Percentiles rank a stretch among this genome's conserved stretches.
phyloP scores from a whole-genome alignment of 2,888 invertebrate species.

The Tridacna crocea region DNA sequence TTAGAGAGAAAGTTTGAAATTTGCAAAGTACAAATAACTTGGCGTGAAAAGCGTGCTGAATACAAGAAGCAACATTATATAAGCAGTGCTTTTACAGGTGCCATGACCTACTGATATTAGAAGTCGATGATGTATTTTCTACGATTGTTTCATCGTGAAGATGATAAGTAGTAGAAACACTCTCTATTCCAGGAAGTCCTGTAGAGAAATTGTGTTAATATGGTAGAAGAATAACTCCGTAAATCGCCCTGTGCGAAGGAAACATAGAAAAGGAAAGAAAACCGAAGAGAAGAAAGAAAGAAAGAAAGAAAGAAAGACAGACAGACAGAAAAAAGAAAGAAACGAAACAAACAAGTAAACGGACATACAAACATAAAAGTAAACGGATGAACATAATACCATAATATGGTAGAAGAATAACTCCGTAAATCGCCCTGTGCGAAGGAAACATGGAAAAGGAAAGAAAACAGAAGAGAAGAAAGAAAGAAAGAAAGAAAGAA shows the following conservation, averaged over 20 bases:
- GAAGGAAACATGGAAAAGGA: not conserved
- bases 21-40: no score
- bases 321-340: no score
- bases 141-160: not conserved
- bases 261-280: no score
- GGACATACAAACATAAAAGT: no score
- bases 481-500: not conserved
- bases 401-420: not conserved
- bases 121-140: not conserved
- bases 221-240: not conserved
- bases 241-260: not conserved
- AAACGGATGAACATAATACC: no score
- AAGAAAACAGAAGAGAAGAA: not conserved
- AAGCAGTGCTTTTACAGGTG: not conserved
- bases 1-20: no score
- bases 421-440: not conserved
- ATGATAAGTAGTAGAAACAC: not conserved
- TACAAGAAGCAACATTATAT: no score
- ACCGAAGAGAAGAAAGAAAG: not conserved
- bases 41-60: no score
- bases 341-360: no score
- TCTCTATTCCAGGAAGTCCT: not conserved
- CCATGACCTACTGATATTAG: conserved; percentile 2
- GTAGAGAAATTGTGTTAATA: not conserved
- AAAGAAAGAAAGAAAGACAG: no score